These are phyloP conservation scores for Physeter macrocephalus DNA, from an alignment of 2,113 vertebrate genomes.

Conservation along the genomic window DNA sequence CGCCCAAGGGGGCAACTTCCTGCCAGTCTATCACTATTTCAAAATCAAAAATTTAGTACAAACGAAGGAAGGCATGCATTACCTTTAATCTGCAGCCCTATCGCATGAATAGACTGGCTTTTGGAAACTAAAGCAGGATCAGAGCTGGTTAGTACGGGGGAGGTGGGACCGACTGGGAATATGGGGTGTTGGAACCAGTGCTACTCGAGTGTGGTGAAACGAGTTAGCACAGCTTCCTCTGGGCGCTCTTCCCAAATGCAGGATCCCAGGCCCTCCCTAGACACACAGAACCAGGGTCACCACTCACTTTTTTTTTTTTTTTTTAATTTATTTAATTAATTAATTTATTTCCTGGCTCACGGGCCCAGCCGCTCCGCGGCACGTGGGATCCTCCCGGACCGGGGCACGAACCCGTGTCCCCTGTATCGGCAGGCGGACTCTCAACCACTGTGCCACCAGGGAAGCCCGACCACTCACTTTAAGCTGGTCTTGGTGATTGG, in stretches of 20 bases:
- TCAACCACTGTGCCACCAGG: too few species aligned
- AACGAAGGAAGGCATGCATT: not conserved
- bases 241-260: not conserved
- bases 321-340: too few species aligned
- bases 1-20: not conserved
- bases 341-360: too few species aligned
- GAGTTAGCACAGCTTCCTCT: too few species aligned
- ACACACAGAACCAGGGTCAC: not conserved
- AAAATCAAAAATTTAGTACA: not conserved
- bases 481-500: not conserved
- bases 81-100: not conserved
- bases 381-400: too few species aligned
- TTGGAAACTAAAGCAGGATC: not conserved
- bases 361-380: too few species aligned
- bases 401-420: too few species aligned
- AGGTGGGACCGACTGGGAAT: not conserved
- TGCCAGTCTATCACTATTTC: not conserved
- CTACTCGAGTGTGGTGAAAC: not conserved
- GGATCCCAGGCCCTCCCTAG: not conserved
- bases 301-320: too few species aligned
- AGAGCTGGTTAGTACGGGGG: not conserved
- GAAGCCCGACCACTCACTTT: too few species aligned
- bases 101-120: not conserved
- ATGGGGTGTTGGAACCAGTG: not conserved
- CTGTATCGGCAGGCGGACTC: too few species aligned